Evolutionary conservation across 30 jellyfish, hydroid and myxozoan species (phyloP), one percentile per base, ranked within the genome.

Genomic region (Hydractinia symbiolongicarpus): DNA sequence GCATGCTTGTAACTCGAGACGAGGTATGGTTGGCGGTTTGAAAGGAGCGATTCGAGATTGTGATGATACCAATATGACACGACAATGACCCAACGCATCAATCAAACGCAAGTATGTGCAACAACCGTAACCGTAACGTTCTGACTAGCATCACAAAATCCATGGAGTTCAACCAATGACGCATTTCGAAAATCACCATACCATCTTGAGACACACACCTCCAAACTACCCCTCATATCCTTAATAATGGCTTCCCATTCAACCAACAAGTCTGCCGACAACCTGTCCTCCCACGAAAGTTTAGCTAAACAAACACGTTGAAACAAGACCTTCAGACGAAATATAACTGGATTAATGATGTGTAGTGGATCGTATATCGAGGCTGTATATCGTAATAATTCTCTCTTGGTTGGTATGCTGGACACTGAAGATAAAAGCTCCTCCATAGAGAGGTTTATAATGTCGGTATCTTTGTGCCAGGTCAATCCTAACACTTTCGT

Each of bases 401-500:
- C 14, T 13, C 81, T 54, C 56, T 72, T 72, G 52, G 81, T 72
- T 10, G 81, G 81, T 51, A 9, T 52, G 9, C 49, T 17, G 10
- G 30, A 9, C 49, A 8, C 50, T 7, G 20, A 44, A 7, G n/a
- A 8, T 30, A 52, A 44, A 9, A 69, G 15, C 15, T 72, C 50
- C 50, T 9, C 8, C 56, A 72, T 8, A 72, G 30, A 8, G 50
- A 72, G 4, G 52, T 30, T 72, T 72, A 72, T 8, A 44, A 30
- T 44, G 67, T 72, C 81, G 8, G 52, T 30, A 16, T 16, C 73
- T 14, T 72, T 72, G 67, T 72, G 30, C 81, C 81, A 72, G 11
- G 52, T 30, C 56, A 72, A 44, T 19, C 81, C 81, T 30, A 72
- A 14, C 50, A 72, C 81, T 72, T 72, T 72, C 10, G 81, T 72